A percentile compares a stretch with the other conserved stretches of the same genome.
Evolutionary conservation across 2,797 vertebrate species (phyloP).

Genomic region (Mus caroli): DNA sequence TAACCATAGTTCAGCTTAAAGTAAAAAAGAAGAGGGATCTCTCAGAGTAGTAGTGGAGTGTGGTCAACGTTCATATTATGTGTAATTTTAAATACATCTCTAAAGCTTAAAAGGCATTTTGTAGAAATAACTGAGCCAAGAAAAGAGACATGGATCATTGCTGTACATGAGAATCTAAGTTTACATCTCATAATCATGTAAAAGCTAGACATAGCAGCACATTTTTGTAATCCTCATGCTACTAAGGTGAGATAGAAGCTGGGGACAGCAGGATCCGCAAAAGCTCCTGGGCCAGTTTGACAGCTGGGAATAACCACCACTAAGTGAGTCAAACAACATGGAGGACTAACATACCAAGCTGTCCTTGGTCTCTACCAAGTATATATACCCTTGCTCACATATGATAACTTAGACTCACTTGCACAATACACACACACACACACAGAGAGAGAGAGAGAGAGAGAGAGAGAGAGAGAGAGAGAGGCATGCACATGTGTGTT

Average conservation of each 20-base stretch:
- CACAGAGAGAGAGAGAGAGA: not conserved
- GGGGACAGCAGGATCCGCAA: no score
- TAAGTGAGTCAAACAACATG: not conserved
- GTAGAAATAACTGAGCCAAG: not conserved
- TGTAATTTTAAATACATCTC: not conserved
- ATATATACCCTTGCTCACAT: not conserved
- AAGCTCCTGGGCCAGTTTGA: not conserved
- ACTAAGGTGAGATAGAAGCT: not conserved
- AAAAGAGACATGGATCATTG: not conserved
- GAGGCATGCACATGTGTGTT: not conserved
- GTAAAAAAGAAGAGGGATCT: not conserved
- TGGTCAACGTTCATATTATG: not conserved
- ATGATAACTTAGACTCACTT: no score
- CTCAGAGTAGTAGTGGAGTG: not conserved
- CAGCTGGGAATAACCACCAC: not conserved
- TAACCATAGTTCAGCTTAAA: not conserved
- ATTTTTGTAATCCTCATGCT: not conserved
- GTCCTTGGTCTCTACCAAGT: not conserved
- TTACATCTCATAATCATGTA: not conserved
- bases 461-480: no score
- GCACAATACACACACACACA: not conserved
- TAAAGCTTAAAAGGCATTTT: not conserved
- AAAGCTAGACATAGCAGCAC: not conserved
- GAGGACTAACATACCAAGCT: not conserved
- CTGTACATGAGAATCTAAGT: not conserved